A percentile compares a stretch with the other conserved stretches of the same genome.
phyloP scores from a whole-genome alignment of 1,140 invertebrate genomes.

The Pogonus chalceus region DNA sequence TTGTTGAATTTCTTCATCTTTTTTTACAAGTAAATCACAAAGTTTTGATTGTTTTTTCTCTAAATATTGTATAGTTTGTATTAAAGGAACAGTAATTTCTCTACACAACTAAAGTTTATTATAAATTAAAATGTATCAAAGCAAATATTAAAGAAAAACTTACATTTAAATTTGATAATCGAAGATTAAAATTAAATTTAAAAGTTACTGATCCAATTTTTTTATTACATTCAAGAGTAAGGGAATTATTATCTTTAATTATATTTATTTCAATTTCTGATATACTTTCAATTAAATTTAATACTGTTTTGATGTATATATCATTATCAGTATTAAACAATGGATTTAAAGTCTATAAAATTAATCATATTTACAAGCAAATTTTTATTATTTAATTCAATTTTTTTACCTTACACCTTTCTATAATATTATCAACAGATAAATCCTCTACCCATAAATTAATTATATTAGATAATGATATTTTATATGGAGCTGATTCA shows the following conservation, averaged over 20 bases:
- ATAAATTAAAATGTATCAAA: no score
- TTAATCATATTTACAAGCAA: not conserved
- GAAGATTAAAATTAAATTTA: not conserved
- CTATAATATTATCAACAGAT: not conserved
- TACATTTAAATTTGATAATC: not conserved
- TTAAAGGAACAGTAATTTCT: constrained; percentile 18
- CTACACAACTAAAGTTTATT: constrained; percentile 18
- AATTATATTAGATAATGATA: not conserved
- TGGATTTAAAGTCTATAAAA: constrained; percentile 2
- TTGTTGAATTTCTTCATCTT: constrained; percentile 23
- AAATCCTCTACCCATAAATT: not conserved
- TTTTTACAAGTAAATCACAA: constrained; percentile 19
- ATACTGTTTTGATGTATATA: not conserved
- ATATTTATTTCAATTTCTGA: not conserved
- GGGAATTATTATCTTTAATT: not conserved
- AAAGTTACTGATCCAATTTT: not conserved
- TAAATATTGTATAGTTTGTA: constrained; percentile 20
- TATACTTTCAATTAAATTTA: not conserved
- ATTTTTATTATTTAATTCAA: not conserved
- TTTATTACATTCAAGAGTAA: not conserved
- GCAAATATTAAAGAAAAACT: no score
- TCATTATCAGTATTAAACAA: not conserved
- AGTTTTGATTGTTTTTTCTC: constrained; percentile 20
- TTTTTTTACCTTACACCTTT: not conserved
- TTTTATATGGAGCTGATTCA: not conserved